These are phyloP conservation scores for Acanthopleura granulata DNA, from an alignment of 2,888 invertebrate genomes.

Conservation along the genomic window DNA sequence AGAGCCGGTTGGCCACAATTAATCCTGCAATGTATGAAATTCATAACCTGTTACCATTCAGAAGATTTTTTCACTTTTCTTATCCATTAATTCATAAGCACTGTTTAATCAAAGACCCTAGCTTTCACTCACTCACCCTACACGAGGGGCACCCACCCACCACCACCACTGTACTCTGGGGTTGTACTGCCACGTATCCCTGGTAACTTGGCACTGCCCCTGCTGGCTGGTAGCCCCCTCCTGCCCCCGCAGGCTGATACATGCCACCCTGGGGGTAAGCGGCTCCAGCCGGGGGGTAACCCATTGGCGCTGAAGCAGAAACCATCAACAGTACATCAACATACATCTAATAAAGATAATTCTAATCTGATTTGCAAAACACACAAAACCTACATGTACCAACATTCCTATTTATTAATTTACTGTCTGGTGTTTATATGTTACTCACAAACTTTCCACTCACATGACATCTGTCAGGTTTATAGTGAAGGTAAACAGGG, in stretches of 20 bases:
- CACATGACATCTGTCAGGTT: too few relatives aligned
- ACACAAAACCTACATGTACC: too few relatives aligned
- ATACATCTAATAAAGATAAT: too few relatives aligned
- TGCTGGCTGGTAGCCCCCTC: slow-evolving; percentile 32
- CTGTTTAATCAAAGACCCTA: too few relatives aligned
- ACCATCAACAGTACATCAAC: too few relatives aligned
- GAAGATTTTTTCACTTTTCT: too few relatives aligned
- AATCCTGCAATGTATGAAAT: neutral
- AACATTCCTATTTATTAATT: too few relatives aligned
- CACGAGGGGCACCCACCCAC: slow-evolving; percentile 92
- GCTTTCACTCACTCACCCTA: slow-evolving; percentile 73
- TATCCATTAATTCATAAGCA: neutral
- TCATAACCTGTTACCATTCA: neutral
- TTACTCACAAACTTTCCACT: too few relatives aligned
- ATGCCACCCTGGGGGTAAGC: neutral
- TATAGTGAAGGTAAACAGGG: too few relatives aligned
- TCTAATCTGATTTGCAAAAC: too few relatives aligned
- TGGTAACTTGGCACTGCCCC: slow-evolving; percentile 66
- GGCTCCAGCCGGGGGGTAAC: neutral
- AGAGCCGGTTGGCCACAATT: neutral
- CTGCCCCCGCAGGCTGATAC: slow-evolving; percentile 23
- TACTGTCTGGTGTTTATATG: too few relatives aligned
- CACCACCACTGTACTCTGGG: slow-evolving; percentile 77
- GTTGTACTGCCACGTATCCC: slow-evolving; percentile 33
- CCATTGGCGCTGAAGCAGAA: neutral